Evolutionary conservation across 2,888 invertebrate species (phyloP).

Genomic region (Drosophila vallismaia): DNA sequence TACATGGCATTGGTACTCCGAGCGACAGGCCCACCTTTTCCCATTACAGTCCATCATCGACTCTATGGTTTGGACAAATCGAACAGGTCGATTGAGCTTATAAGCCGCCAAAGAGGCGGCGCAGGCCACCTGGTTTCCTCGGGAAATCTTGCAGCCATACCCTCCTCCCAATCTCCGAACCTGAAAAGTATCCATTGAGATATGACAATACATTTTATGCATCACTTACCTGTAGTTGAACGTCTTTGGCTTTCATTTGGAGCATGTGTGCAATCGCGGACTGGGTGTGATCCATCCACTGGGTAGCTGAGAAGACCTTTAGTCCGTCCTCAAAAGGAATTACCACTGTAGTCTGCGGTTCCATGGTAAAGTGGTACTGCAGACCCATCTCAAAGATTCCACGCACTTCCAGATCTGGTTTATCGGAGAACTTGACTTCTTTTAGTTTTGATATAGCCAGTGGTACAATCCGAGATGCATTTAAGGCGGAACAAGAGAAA

Average conservation of each 20-base stretch:
- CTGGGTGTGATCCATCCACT: constrained; percentile 88
- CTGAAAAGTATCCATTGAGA: not conserved
- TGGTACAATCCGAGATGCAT: constrained; percentile 66
- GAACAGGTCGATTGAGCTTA: constrained; percentile 86
- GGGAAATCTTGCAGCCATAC: constrained; percentile 91
- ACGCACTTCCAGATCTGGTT: constrained; percentile 54
- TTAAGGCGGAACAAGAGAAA: constrained; percentile 73
- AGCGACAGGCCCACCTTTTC: constrained; percentile 86
- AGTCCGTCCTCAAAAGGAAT: constrained; percentile 89
- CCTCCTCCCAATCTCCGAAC: constrained; percentile 90
- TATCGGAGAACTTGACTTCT: constrained; percentile 35
- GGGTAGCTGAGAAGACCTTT: constrained; percentile 87
- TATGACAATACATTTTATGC: not conserved
- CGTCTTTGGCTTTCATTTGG: constrained; percentile 87
- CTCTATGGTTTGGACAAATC: constrained; percentile 89
- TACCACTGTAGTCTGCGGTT: constrained; percentile 88
- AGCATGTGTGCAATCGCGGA: constrained; percentile 86
- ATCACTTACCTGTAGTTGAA: constrained; percentile 86
- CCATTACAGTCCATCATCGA: constrained; percentile 89
- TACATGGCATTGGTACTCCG: constrained; percentile 88
- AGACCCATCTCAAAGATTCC: constrained; percentile 86
- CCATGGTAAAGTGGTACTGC: constrained; percentile 92
- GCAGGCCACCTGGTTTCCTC: constrained; percentile 86
- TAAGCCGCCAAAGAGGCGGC: constrained; percentile 89
- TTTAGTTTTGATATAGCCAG: constrained; percentile 53